Conservation (phyloP, 2,797 vertebrate genomes). For the Antennarius maculatus region DNA sequence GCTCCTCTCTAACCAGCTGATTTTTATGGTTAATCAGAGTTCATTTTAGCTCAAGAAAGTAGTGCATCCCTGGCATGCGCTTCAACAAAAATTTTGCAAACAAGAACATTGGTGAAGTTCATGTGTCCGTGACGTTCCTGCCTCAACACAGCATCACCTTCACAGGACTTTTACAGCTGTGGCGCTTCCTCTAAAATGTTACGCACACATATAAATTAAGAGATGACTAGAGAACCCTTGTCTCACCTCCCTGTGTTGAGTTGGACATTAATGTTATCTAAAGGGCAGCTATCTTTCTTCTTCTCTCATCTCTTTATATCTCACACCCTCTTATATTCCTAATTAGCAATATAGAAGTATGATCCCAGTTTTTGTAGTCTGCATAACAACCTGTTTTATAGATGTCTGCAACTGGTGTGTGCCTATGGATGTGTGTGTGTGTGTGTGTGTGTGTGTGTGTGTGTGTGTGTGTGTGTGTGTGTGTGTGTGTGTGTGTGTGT, state of each 20-base stretch:
- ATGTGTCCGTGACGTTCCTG: conserved; percentile 3
- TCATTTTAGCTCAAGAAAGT: too few species aligned
- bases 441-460: conserved; percentile 15
- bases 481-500: conserved; percentile 10
- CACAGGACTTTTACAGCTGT: conserved; percentile 2
- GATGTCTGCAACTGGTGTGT: conserved; percentile 17
- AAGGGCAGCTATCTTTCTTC: not conserved
- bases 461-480: conserved; percentile 9
- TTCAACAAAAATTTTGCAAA: too few species aligned
- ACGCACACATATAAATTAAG: conserved; percentile 20
- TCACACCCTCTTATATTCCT: not conserved
- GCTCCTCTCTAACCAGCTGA: conserved; percentile 25
- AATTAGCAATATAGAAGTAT: conserved; percentile 27
- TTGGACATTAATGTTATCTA: not conserved
- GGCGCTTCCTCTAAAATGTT: conserved; percentile 7
- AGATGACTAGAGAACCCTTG: conserved; percentile 19
- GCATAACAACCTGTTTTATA: conserved; percentile 24
- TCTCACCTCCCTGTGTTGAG: not conserved
- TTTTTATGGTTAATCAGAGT: conserved; percentile 34
- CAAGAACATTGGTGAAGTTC: too few species aligned
- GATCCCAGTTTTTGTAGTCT: conserved; percentile 1
- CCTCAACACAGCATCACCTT: conserved; percentile 11
- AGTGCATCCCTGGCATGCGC: too few species aligned
- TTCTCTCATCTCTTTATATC: conserved; percentile 1
- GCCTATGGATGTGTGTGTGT: not conserved